phyloP scores from a whole-genome alignment of 2,797 vertebrate genomes.

The Rhyacichthys aspro region DNA sequence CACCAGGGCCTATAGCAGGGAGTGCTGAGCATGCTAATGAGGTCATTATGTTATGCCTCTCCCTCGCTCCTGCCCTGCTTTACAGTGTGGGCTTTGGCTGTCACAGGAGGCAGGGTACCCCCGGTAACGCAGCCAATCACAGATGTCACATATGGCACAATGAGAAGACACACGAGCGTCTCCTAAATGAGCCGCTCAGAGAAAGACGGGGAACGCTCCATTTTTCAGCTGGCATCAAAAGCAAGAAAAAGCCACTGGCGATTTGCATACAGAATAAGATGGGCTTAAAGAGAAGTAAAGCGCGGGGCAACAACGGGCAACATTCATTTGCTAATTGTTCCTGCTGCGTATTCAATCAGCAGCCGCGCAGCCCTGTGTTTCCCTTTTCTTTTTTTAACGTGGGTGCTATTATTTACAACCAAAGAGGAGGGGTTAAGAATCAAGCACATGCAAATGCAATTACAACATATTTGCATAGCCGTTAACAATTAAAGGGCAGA shows the following conservation, averaged over 20 bases:
- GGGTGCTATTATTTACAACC: slow-evolving; percentile 59
- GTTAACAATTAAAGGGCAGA: slow-evolving; percentile 76
- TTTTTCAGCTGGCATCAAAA: slow-evolving; percentile 67
- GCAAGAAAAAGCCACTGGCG: slow-evolving; percentile 34
- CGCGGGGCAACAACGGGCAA: slow-evolving; percentile 44
- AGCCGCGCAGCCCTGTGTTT: slow-evolving; percentile 27
- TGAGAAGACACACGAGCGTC: slow-evolving; percentile 70
- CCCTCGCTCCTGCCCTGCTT: slow-evolving; percentile 67
- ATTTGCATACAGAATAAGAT: slow-evolving; percentile 70
- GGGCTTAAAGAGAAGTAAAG: slow-evolving; percentile 65
- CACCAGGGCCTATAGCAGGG: slow-evolving; percentile 79
- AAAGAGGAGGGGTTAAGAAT: slow-evolving; percentile 57
- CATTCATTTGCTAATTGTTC: slow-evolving; percentile 72
- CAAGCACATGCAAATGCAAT: slow-evolving; percentile 80
- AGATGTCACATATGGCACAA: slow-evolving; percentile 84
- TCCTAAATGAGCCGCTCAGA: slow-evolving; percentile 34
- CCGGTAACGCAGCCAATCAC: slow-evolving; percentile 73
- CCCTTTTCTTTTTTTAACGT: slow-evolving; percentile 30
- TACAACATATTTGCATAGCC: slow-evolving; percentile 81
- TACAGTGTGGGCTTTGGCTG: slow-evolving; percentile 81
- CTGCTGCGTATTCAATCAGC: slow-evolving; percentile 63
- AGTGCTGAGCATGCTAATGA: slow-evolving; percentile 85
- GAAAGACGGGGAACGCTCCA: slow-evolving; percentile 56
- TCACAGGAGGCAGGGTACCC: slow-evolving; percentile 67
- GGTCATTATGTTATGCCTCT: slow-evolving; percentile 84